Evolutionary conservation across 1,140 invertebrate genomes (phyloP).

Genomic region (Ceratosolen fusciceps): DNA sequence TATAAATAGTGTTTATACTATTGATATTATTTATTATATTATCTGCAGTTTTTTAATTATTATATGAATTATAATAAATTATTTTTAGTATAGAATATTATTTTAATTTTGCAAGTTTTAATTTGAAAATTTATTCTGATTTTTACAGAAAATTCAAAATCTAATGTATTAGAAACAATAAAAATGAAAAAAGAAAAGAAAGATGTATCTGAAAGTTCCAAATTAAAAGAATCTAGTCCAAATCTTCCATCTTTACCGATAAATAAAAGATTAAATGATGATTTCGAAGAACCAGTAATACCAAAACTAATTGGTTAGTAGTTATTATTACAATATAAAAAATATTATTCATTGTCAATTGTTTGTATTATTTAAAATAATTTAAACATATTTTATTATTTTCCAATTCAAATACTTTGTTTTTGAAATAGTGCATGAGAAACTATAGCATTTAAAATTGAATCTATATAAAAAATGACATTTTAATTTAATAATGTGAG

Average conservation of each 20-base stretch:
- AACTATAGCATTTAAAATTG: too few relatives aligned
- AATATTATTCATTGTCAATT: too few relatives aligned
- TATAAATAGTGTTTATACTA: neutral
- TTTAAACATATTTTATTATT: too few relatives aligned
- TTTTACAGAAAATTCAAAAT: constrained; percentile 46
- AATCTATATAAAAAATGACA: too few relatives aligned
- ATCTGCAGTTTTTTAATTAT: neutral
- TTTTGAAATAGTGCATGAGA: too few relatives aligned
- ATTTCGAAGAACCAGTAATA: constrained; percentile 63
- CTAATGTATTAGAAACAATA: constrained; percentile 26
- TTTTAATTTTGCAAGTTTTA: neutral
- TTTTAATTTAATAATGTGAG: too few relatives aligned
- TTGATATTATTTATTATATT: neutral
- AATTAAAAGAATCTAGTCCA: constrained; percentile 49
- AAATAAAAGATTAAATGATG: constrained; percentile 58
- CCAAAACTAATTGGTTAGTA: constrained; percentile 68
- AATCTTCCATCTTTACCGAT: constrained; percentile 58
- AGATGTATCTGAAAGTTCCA: constrained; percentile 20
- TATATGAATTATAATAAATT: neutral
- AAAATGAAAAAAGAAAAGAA: constrained; percentile 49
- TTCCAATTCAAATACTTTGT: too few relatives aligned
- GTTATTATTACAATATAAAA: neutral
- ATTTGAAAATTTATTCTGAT: neutral
- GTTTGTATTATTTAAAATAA: too few relatives aligned
- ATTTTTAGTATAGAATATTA: neutral